A percentile compares a stretch with the other conserved stretches of the same genome.
Conservation (phyloP, 2,888 invertebrate genomes). For the Agriopis marginaria region DNA sequence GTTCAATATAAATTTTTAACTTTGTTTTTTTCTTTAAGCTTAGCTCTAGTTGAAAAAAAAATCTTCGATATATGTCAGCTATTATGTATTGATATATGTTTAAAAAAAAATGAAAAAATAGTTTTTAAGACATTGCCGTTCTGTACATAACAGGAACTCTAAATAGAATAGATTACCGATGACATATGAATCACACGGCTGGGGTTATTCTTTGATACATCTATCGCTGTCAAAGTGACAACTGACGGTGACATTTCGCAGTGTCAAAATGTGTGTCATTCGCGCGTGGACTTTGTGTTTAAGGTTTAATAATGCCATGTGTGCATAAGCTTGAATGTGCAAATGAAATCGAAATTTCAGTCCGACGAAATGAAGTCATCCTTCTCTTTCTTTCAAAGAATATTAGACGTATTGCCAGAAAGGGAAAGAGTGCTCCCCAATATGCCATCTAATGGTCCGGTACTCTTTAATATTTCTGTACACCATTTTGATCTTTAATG, state of each 20-base stretch:
- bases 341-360: no score
- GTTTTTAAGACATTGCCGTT: conserved; percentile 35
- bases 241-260: conserved; percentile 14
- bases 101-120: conserved; percentile 34
- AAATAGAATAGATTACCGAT: conserved; percentile 37
- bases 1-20: conserved; percentile 35
- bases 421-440: no score
- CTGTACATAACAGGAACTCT: conserved; percentile 43
- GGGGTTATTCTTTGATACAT: conserved; percentile 31
- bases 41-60: conserved; percentile 44
- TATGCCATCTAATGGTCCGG: no score
- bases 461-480: no score
- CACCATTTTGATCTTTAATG: no score
- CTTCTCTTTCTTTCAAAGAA: no score
- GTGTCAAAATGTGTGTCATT: neutral
- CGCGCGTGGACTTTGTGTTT: neutral
- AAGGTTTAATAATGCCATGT: no score
- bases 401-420: no score
- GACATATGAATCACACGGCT: conserved; percentile 32
- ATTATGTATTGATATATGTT: conserved; percentile 32
- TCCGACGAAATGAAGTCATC: no score
- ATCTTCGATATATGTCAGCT: conserved; percentile 35
- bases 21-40: conserved; percentile 40
- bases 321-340: no score
- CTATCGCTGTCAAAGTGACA: conserved; percentile 34